Percentiles rank a stretch among this genome's conserved stretches.
phyloP scores from a whole-genome alignment of 2,113 vertebrate genomes.

The Hymenochirus boettgeri region DNA sequence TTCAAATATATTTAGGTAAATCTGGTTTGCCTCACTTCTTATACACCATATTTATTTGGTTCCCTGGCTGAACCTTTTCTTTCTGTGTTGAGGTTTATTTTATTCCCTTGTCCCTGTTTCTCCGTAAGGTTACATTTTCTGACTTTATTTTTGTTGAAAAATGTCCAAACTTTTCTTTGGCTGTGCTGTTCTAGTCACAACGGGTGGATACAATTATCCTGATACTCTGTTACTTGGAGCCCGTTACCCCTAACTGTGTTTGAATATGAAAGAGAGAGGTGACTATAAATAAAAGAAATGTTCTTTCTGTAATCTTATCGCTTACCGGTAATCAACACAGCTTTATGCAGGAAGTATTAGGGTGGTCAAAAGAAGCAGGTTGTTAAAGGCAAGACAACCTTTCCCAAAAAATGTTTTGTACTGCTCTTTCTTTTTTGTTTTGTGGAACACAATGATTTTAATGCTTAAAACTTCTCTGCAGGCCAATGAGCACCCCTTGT shows the following conservation, averaged over 20 bases:
- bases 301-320: slow-evolving; percentile 13
- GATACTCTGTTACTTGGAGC: slow-evolving; percentile 14
- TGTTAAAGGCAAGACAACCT: too few relatives aligned
- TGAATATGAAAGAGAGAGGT: slow-evolving; percentile 24
- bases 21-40: background rate
- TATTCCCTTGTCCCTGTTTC: slow-evolving; percentile 28
- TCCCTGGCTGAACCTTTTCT: slow-evolving; percentile 26
- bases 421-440: too few relatives aligned
- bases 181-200: slow-evolving; percentile 37
- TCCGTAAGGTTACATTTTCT: slow-evolving; percentile 16
- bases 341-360: slow-evolving; percentile 12
- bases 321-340: background rate
- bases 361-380: background rate
- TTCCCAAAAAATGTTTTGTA: too few relatives aligned
- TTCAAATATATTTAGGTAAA: background rate
- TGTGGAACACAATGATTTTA: too few relatives aligned
- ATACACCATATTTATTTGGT: slow-evolving; percentile 15
- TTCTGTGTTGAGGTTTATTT: slow-evolving; percentile 11
- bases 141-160: slow-evolving; percentile 46
- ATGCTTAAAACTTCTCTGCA: too few relatives aligned
- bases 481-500: too few relatives aligned
- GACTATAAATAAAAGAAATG: slow-evolving; percentile 10
- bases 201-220: slow-evolving; percentile 45
- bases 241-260: slow-evolving; percentile 21
- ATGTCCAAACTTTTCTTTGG: slow-evolving; percentile 50